A percentile compares a stretch with the other conserved stretches of the same genome.
phyloP scores from a whole-genome alignment of 2,888 invertebrate species.

The Agrilus cyanescens region DNA sequence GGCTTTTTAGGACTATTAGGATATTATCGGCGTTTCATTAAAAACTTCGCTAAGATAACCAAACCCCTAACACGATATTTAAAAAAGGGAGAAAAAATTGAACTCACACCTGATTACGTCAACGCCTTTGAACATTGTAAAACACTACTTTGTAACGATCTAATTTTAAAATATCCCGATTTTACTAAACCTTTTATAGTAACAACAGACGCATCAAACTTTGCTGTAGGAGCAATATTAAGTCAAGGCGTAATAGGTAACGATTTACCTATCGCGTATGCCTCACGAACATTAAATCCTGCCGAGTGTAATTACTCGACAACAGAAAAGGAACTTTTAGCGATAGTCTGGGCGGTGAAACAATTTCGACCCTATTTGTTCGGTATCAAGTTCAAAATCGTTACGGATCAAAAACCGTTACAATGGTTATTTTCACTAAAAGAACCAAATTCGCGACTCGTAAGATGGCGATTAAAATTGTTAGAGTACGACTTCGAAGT shows the following conservation, averaged over 20 bases:
- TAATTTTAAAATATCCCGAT: constrained; percentile 15
- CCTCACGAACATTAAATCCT: constrained; percentile 14
- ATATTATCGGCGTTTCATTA: too few species aligned
- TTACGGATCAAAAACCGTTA: constrained; percentile 30
- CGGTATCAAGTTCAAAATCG: constrained; percentile 26
- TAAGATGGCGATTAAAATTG: constrained; percentile 27
- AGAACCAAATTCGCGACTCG: constrained; percentile 26
- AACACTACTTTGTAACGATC: constrained; percentile 9
- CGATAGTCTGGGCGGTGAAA: constrained; percentile 19
- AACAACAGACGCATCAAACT: constrained; percentile 17
- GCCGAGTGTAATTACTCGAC: constrained; percentile 17
- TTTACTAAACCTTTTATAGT: constrained; percentile 13
- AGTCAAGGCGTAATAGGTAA: constrained; percentile 11
- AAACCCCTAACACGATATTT: constrained; percentile 10
- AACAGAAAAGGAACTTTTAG: constrained; percentile 21
- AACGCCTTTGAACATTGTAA: constrained; percentile 6
- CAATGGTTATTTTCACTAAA: constrained; percentile 28
- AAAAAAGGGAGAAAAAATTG: constrained; percentile 7
- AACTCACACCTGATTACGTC: background rate
- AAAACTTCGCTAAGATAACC: constrained; percentile 11
- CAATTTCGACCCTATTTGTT: constrained; percentile 22
- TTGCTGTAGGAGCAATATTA: constrained; percentile 15
- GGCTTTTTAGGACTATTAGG: too few species aligned
- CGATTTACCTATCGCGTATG: constrained; percentile 17
- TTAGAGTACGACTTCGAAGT: constrained; percentile 23